Evolutionary conservation across 2,888 invertebrate species (phyloP).

Genomic region (Zaprionus bogoriensis): DNA sequence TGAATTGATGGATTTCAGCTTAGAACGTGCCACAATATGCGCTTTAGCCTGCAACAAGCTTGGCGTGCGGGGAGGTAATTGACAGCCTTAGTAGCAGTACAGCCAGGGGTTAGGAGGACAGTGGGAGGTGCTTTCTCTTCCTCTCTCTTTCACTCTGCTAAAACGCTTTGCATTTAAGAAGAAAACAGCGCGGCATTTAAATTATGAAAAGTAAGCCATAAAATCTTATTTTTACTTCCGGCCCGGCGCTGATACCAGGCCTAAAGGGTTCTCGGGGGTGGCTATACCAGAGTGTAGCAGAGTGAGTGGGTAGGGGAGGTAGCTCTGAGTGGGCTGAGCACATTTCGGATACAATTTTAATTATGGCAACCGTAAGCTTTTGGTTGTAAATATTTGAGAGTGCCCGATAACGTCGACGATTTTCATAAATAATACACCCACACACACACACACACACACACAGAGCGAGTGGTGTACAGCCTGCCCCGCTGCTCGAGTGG

Average conservation of each 20-base stretch:
- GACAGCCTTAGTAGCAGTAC: not conserved
- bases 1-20: conserved; percentile 70
- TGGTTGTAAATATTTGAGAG: conserved; percentile 81
- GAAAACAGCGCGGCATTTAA: conserved; percentile 47
- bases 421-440: conserved; percentile 81
- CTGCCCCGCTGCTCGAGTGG: not conserved
- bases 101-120: not conserved
- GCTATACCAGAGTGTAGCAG: conserved; percentile 14
- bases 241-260: conserved; percentile 37
- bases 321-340: conserved; percentile 47
- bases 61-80: no score
- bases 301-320: not conserved
- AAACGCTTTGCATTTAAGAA: conserved; percentile 57
- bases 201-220: conserved; percentile 81
- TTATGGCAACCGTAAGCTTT: conserved; percentile 82
- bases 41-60: conserved; percentile 36
- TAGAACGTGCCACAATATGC: conserved; percentile 42
- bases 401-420: conserved; percentile 80
- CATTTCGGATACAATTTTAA: conserved; percentile 82
- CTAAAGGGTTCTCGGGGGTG: conserved; percentile 52
- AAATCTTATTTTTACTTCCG: conserved; percentile 77
- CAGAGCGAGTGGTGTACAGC: conserved; percentile 9
- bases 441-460: no score
- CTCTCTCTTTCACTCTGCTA: conserved; percentile 9
- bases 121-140: not conserved